Base-by-base conservation (phyloP, 2,113 vertebrate species). In the Esox niger region DNA sequence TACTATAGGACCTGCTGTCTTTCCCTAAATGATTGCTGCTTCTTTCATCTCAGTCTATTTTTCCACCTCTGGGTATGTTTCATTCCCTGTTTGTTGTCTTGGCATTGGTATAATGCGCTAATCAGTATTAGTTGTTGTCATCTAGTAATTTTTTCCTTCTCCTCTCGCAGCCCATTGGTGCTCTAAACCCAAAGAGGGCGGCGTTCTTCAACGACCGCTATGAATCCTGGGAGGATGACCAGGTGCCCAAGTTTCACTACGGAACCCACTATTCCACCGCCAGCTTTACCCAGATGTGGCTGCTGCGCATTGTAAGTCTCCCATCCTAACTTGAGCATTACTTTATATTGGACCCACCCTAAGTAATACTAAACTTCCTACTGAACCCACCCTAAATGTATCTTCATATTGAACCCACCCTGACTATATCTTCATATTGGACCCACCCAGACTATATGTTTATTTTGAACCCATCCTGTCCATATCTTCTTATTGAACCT, bases 181-280 rank as follows among this genome's bases (percentile, higher is more conserved):
- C 97, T 27, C 88, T 99, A 79, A 99, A 99, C 87, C 97, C 97
- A 58, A 98, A 98, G 90, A 92, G 97, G 84, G 97, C 95, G 20
- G 95, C 95, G 0, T 98, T 97, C 90, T 99, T 98, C 78, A 92
- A 94, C 0, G 96, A 99, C 66, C 93, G 96, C 62, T 96, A 91
- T 0, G 95, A 98, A 69, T 92, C 96, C 1, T 98, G 97, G 97
- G 97, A 99, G 84, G 97, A 99, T 6, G 95, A 98, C 2, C 95
- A 99, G 74, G 95, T 99, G 80, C 97, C 97, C 0, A 97, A 96
- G 73, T 99, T 99, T 86, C 97, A 99, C 89, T 99, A 98, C 2
- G 97, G 97, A 62, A 98, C 97, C 67, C 97, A 99, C 87, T 99
- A 98, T 79, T 99, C 97, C 72, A 99, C 97, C 26, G 93, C 97